Evolutionary conservation across 2,797 vertebrate species (phyloP), one percentile per base, ranked within the genome.

Genomic region (Alexandromys oeconomus): DNA sequence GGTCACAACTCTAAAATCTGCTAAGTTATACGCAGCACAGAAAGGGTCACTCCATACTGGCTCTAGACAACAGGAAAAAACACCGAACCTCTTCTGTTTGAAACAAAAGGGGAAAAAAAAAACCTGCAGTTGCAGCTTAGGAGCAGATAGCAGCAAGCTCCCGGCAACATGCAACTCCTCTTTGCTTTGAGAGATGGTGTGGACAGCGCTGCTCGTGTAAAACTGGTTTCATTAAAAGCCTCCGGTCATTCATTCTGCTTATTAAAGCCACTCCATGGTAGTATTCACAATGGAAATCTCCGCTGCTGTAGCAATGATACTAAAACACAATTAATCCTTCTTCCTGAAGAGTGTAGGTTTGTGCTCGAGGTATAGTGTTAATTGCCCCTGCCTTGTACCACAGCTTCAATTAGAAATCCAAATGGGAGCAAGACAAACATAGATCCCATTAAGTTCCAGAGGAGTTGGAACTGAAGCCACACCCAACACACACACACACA

Each of bases 321-420:
- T 48, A 89, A 96, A 96, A 87, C 61, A 97, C 94, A 96, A 97
- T 97, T 92, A 97, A 94, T 97, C 91, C 89, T 71, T 95, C 89
- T 85, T 96, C 78, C 93, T 1, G 9, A 92, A 85, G 67, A 92
- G 27, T 80, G 46, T 59, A 95, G 59, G 71, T 89, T 91, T 96
- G 92, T 0, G 79, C 95, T 95, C 67, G 91, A 97, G 96, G 95
- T 96, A 91, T 0, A 82, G 23, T 95, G 94, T 96, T 98, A 96
- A 97, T 94, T 97, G 95, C 85, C 31, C 65, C 54, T 91, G 92
- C 69, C 91, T 97, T 84, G 85, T 76, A 89, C 54, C n/a, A 91
- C 5, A 48, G 86, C 94, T 97, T 96, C 96, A 97, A 92, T 96
- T 94, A 97, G 96, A 59, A 97, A 96, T 96, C 92, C 95, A 87